Evolutionary conservation across 2,797 vertebrate species (phyloP).

Genomic region (Silurus aristotelis): DNA sequence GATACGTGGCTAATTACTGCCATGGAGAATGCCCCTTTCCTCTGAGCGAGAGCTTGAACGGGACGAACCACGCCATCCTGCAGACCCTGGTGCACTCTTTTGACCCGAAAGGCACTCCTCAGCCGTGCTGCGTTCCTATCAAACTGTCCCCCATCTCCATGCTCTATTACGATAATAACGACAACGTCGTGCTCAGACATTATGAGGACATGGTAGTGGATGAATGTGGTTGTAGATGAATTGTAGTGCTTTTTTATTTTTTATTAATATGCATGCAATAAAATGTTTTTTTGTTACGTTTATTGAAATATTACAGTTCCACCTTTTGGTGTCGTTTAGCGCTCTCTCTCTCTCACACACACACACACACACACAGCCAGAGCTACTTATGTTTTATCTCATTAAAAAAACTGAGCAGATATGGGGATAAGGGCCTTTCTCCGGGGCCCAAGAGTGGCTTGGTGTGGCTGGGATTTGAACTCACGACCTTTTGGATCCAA

Average conservation of each 20-base stretch:
- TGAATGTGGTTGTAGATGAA: constrained; percentile 89
- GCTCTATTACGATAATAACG: constrained; percentile 91
- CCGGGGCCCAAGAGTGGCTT: too few relatives aligned
- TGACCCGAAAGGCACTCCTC: constrained; percentile 77
- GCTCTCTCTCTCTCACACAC: too few relatives aligned
- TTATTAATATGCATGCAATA: constrained; percentile 26
- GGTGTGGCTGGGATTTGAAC: too few relatives aligned
- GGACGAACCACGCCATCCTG: constrained; percentile 92
- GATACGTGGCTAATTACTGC: constrained; percentile 96
- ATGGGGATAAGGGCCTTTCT: too few relatives aligned
- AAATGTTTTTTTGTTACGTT: background rate
- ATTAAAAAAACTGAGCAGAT: too few relatives aligned
- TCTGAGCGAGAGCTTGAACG: constrained; percentile 80
- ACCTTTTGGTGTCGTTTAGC: background rate
- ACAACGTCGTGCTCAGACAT: constrained; percentile 92
- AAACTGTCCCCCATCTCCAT: constrained; percentile 91
- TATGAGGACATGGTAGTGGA: constrained; percentile 98
- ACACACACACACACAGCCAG: too few relatives aligned
- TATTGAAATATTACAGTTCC: background rate
- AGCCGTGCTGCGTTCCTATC: constrained; percentile 91
- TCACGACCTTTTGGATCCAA: too few relatives aligned
- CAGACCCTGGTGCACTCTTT: constrained; percentile 89
- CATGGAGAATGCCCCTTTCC: constrained; percentile 89
- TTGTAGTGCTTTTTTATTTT: background rate
- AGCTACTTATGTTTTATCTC: too few relatives aligned